These are phyloP conservation scores for Alitta virens DNA, from an alignment of 2,888 invertebrate species.

Conservation along the genomic window DNA sequence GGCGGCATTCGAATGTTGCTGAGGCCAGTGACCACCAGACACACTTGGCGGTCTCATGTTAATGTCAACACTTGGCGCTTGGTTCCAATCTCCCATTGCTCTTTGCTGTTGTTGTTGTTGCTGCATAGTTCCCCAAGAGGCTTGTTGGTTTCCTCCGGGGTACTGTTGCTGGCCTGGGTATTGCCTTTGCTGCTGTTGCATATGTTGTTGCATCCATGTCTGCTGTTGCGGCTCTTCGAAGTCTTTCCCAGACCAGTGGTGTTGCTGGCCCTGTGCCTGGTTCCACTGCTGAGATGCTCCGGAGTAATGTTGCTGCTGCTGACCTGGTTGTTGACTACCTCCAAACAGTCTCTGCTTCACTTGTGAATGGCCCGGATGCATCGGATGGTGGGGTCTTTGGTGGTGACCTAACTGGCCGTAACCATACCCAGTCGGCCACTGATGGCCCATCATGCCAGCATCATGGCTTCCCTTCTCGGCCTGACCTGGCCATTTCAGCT, in stretches of 20 bases:
- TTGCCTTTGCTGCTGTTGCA: not conserved
- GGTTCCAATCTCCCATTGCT: too few species aligned
- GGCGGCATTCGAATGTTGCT: too few species aligned
- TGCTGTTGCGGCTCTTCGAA: not conserved
- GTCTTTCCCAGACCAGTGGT: not conserved
- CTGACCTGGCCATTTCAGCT: too few species aligned
- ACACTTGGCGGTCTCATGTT: too few species aligned
- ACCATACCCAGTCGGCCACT: not conserved
- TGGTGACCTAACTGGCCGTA: not conserved
- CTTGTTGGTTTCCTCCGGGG: not conserved
- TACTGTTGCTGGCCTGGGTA: not conserved
- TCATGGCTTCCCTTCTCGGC: too few species aligned
- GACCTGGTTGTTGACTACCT: too few species aligned
- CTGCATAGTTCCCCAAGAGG: not conserved
- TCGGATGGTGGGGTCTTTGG: not conserved
- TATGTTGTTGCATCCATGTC: not conserved
- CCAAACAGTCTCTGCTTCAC: too few species aligned
- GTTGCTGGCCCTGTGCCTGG: not conserved
- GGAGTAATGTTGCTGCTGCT: too few species aligned
- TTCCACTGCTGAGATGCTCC: not conserved
- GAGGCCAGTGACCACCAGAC: too few species aligned
- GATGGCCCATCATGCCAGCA: not conserved
- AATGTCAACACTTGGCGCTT: too few species aligned
- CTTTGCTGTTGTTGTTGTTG: not conserved
- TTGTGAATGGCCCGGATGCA: not conserved